Evolutionary conservation across 2,888 invertebrate genomes (phyloP), one percentile per base, ranked within the genome.

Genomic region (Andrena haemorrhoa): DNA sequence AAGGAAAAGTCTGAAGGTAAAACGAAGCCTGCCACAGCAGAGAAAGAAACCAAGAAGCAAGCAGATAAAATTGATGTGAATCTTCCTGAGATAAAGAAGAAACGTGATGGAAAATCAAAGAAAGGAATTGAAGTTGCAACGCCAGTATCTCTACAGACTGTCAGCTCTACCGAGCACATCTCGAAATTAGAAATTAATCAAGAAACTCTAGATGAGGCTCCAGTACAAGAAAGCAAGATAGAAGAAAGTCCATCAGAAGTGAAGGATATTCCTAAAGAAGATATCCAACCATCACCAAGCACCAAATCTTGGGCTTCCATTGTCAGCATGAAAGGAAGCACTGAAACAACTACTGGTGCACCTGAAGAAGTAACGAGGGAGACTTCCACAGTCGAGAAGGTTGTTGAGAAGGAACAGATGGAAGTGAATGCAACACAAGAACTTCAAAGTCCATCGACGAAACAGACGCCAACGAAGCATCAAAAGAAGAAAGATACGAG

Each of bases 241-340:
- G 69, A 69, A 26, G 70, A 74, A 16, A 60, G 10, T n/a, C 49
- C 47, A 73, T 29, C 7, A 7, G 58, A 72, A 26, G 35, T 12
- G 7, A 53, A 80, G 51, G 73, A 82, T 5, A 1, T 26, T 10
- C 35, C 70, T 0, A 71, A 74, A 26, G 75, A 74, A n/a, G 83
- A 88, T 26, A 71, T 56, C 58, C 85, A 80, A 61, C 31, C 86
- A 10, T 79, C 85, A 72, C 75, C 87, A 1, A 88, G 82, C 26
- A 85, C 80, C 20, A 92, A 92, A 86, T 91, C 93, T 0, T 93
- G 92, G 93, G 92, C 92, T 33, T 90, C 90, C 10, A 73, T 93
- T 1, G 91, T 91, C 35, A 82, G 89, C 10, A 80, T 70, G 7
- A 90, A 84, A 75, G 81, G 49, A 12, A 33, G 26, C 5, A 23